phyloP scores from a whole-genome alignment of 2,888 invertebrate species.

The Aporophyla lueneburgensis region DNA sequence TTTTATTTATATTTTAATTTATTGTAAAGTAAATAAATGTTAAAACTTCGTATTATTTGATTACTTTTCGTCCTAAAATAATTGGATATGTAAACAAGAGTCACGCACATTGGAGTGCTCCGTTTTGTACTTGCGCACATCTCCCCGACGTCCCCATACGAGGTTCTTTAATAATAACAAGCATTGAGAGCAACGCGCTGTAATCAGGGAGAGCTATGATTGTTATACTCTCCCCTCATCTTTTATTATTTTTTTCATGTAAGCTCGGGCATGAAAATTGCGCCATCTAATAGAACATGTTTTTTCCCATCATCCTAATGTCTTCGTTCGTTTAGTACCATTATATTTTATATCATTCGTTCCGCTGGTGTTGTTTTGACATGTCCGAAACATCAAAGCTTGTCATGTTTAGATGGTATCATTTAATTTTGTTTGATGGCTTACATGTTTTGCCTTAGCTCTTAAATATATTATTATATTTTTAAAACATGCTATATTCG shows the following conservation, averaged over 20 bases:
- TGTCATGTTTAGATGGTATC: constrained; percentile 38
- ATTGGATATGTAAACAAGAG: constrained; percentile 24
- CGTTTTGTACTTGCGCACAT: constrained; percentile 27
- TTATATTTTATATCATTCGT: constrained; percentile 55
- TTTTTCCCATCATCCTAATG: constrained; percentile 51
- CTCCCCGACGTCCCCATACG: constrained; percentile 26
- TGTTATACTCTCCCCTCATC: constrained; percentile 47
- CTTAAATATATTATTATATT: neutral
- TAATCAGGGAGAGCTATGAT: constrained; percentile 55
- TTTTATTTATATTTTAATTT: neutral
- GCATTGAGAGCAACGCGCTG: constrained; percentile 54
- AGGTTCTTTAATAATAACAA: constrained; percentile 57
- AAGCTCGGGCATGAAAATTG: constrained; percentile 45
- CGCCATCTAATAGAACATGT: constrained; percentile 45
- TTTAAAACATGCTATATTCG: neutral
- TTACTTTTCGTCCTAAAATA: constrained; percentile 8
- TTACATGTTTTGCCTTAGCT: constrained; percentile 2
- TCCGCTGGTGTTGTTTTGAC: constrained; percentile 25
- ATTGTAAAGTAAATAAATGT: neutral
- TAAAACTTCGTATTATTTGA: neutral
- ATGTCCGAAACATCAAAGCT: constrained; percentile 54
- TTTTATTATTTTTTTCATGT: constrained; percentile 54
- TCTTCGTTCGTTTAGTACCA: constrained; percentile 43
- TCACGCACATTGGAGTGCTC: constrained; percentile 2
- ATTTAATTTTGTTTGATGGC: constrained; percentile 44